Percentiles rank a stretch among this genome's conserved stretches.
phyloP scores from a whole-genome alignment of 2,113 vertebrate species.

The Neogale vison region DNA sequence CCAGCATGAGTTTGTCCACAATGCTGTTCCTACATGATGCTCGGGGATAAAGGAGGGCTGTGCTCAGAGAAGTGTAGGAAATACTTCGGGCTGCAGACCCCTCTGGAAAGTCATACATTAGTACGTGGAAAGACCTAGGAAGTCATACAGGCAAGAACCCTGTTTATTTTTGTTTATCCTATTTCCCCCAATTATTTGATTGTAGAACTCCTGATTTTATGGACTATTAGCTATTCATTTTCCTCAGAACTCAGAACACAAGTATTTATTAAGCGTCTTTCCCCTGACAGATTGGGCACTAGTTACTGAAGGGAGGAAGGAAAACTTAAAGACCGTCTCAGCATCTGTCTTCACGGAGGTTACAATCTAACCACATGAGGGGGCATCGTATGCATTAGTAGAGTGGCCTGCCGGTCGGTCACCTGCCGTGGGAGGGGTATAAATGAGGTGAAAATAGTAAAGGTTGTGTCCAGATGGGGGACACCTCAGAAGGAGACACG shows the following conservation, averaged over 20 bases:
- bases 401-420: background rate
- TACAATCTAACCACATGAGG: background rate
- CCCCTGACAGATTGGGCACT: background rate
- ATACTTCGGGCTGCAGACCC: background rate
- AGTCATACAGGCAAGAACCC: background rate
- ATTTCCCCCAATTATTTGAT: background rate
- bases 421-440: background rate
- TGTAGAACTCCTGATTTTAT: background rate
- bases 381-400: background rate
- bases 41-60: background rate
- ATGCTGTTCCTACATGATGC: background rate
- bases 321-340: background rate
- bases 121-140: background rate
- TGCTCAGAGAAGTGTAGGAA: background rate
- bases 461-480: background rate
- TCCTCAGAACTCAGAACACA: background rate
- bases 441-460: background rate
- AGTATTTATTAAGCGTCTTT: background rate
- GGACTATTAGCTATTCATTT: background rate
- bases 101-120: background rate
- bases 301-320: background rate
- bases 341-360: background rate
- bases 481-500: background rate
- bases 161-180: background rate
- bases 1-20: background rate